These are phyloP conservation scores for Chaunax sp. DNA, from an alignment of 2,797 vertebrate species.

Conservation along the genomic window DNA sequence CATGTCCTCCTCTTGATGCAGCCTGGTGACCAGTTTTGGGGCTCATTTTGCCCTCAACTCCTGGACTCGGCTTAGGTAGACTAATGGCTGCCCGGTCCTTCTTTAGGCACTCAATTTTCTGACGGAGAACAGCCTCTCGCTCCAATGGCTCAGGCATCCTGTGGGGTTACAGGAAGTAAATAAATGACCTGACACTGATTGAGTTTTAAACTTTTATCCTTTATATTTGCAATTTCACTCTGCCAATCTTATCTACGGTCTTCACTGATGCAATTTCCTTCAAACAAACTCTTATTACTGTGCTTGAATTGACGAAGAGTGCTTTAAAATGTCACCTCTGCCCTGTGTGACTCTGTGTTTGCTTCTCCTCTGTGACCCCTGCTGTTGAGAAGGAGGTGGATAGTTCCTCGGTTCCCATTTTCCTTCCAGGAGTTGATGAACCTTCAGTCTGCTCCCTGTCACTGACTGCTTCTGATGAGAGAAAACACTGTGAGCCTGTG, in stretches of 20 bases:
- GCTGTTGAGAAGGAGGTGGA: slow-evolving; percentile 77
- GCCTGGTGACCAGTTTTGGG: slow-evolving; percentile 68
- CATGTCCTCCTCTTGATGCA: slow-evolving; percentile 52
- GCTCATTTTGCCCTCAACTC: slow-evolving; percentile 48
- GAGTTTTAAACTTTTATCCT: background rate
- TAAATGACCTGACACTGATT: background rate
- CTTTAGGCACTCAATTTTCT: slow-evolving; percentile 80
- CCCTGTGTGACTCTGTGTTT: slow-evolving; percentile 32
- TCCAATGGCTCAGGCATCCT: slow-evolving; percentile 60
- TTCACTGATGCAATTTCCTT: background rate
- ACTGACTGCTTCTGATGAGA: slow-evolving; percentile 53
- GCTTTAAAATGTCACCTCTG: slow-evolving; percentile 64
- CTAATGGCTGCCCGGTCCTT: slow-evolving; percentile 81
- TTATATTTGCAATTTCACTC: background rate
- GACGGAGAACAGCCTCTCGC: slow-evolving; percentile 75
- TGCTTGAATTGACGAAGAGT: slow-evolving; percentile 15
- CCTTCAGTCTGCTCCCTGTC: slow-evolving; percentile 43
- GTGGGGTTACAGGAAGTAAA: slow-evolving; percentile 13
- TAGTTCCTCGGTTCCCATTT: slow-evolving; percentile 67
- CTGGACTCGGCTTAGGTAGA: slow-evolving; percentile 68
- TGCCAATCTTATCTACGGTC: background rate
- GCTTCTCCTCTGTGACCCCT: slow-evolving; percentile 64
- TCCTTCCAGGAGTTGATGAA: slow-evolving; percentile 46
- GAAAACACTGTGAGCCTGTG: slow-evolving; percentile 34
- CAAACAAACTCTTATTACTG: background rate